Evolutionary conservation across 2,797 vertebrate species (phyloP).

Genomic region (Syngnathus rostellatus): DNA sequence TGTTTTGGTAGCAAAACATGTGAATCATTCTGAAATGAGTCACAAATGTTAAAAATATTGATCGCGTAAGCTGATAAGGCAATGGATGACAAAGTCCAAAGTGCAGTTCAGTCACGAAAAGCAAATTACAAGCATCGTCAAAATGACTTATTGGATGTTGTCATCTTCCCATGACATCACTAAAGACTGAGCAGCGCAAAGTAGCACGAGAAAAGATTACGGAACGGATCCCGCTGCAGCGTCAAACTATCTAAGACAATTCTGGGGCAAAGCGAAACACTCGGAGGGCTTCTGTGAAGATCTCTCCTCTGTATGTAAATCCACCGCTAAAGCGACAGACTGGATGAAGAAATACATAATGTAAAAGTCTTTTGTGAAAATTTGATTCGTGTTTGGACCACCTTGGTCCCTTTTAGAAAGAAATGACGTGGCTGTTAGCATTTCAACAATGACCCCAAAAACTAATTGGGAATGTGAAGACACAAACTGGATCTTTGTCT

Average conservation of each 20-base stretch:
- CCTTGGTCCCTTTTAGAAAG: too few species aligned
- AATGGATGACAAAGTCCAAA: background rate
- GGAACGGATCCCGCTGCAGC: background rate
- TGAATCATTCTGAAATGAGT: background rate
- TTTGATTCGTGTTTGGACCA: background rate
- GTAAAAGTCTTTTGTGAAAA: background rate
- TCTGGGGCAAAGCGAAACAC: background rate
- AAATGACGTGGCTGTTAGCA: background rate
- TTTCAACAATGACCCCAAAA: background rate
- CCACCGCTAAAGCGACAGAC: background rate
- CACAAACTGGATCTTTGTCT: too few species aligned
- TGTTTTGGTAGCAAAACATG: background rate
- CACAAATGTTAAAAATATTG: background rate
- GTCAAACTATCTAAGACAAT: background rate
- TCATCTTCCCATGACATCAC: slow-evolving; percentile 4
- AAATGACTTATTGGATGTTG: background rate
- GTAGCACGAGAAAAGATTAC: background rate
- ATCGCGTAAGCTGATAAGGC: too few species aligned
- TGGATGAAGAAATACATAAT: background rate
- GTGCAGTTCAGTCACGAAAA: background rate
- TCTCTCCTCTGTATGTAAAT: background rate
- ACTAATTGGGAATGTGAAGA: too few species aligned
- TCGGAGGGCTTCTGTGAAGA: background rate
- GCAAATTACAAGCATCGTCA: background rate
- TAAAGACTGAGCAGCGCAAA: background rate